Evolutionary conservation across 2,797 vertebrate species (phyloP).

Genomic region (Parauchenoglanis punctatus): DNA sequence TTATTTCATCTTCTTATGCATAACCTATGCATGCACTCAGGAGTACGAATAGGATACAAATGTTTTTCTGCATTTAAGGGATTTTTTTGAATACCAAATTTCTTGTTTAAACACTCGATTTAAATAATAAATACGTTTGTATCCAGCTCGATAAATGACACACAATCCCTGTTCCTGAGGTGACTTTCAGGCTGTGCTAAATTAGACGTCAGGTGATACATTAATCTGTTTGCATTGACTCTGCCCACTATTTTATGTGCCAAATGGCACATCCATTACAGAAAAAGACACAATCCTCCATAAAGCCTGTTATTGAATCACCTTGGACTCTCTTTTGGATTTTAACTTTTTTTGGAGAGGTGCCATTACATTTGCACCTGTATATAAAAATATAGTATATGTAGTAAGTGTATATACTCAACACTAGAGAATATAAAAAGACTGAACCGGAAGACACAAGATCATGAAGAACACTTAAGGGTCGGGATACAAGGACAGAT

Average conservation of each 20-base stretch:
- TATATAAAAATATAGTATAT: neutral
- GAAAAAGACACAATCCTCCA: neutral
- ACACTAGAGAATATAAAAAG: conserved; percentile 17
- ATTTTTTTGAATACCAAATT: neutral
- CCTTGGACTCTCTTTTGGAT: neutral
- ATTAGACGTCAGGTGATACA: neutral
- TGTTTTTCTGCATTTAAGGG: neutral
- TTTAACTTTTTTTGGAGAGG: neutral
- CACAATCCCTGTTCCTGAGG: neutral
- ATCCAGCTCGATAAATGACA: neutral
- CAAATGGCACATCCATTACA: neutral
- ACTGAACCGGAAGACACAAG: neutral
- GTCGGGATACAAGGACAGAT: neutral
- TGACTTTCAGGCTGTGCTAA: neutral
- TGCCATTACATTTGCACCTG: neutral
- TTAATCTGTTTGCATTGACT: neutral
- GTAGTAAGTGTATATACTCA: conserved; percentile 22
- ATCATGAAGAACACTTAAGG: neutral
- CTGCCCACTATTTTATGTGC: neutral
- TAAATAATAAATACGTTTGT: neutral
- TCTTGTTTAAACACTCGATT: neutral
- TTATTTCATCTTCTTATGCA: neutral
- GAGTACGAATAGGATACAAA: neutral
- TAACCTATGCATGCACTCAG: neutral
- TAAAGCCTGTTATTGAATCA: neutral